Conservation (phyloP, 2,888 invertebrate species). For the Monochamus alternatus region DNA sequence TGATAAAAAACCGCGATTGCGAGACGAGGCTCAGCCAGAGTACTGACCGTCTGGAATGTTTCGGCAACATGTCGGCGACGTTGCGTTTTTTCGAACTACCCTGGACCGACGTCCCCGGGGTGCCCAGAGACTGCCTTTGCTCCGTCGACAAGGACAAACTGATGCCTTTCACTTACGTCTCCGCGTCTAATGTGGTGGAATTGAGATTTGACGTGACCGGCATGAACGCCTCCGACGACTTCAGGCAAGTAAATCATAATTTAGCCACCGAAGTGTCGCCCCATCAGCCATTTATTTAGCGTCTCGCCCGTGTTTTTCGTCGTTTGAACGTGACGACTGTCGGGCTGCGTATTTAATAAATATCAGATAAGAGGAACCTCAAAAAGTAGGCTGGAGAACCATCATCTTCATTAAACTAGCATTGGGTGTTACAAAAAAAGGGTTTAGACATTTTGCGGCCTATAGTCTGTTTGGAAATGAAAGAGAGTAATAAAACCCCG, state of each 20-base stretch:
- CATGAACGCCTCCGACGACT: conserved; percentile 91
- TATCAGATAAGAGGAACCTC: no score
- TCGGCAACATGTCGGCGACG: conserved; percentile 80
- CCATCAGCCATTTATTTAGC: no score
- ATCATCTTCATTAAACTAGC: no score
- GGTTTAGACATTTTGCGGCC: no score
- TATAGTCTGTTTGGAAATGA: no score
- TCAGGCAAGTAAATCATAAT: conserved; percentile 1
- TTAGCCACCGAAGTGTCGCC: not conserved
- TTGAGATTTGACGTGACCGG: conserved; percentile 86
- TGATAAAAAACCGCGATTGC: conserved; percentile 73
- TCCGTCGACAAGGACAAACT: conserved; percentile 72
- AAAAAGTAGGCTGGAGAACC: no score
- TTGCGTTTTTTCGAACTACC: conserved; percentile 85
- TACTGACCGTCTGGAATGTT: conserved; percentile 81
- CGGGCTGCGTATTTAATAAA: no score
- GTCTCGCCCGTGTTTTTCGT: no score
- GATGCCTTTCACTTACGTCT: conserved; percentile 84
- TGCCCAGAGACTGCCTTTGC: conserved; percentile 87
- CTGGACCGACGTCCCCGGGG: conserved; percentile 80
- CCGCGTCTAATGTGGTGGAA: conserved; percentile 84
- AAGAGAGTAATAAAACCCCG: no score
- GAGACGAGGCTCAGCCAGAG: conserved; percentile 77
- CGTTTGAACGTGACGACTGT: no score
- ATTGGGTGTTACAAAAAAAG: no score